Evolutionary conservation across 2,113 vertebrate species (phyloP).

Genomic region (Myanophis thanlyinensis): DNA sequence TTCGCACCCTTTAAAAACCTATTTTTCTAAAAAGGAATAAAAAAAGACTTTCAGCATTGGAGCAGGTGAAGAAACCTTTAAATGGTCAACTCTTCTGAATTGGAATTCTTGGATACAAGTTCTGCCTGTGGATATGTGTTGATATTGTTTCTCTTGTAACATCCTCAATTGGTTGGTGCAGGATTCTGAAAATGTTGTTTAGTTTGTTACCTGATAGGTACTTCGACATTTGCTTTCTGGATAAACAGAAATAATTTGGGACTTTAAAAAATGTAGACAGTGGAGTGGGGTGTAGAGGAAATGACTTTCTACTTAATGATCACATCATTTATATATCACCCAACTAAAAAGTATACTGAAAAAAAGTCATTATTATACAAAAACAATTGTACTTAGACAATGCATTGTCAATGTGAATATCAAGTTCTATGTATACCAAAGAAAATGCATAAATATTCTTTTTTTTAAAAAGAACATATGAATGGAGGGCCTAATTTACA

Average conservation of each 20-base stretch:
- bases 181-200: not conserved
- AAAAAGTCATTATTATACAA: too few relatives aligned
- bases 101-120: not conserved
- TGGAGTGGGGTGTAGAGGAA: too few relatives aligned
- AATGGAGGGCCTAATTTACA: not conserved
- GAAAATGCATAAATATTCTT: too few relatives aligned
- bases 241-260: not conserved
- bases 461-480: too few relatives aligned
- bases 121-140: not conserved
- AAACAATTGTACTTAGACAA: too few relatives aligned
- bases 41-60: not conserved
- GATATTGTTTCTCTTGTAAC: not conserved
- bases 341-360: too few relatives aligned
- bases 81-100: not conserved
- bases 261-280: not conserved
- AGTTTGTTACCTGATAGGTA: not conserved
- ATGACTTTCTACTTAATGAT: too few relatives aligned
- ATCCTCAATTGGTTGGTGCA: not conserved
- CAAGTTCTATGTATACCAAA: too few relatives aligned
- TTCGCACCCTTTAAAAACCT: not conserved
- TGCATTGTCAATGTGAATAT: too few relatives aligned
- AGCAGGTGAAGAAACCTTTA: not conserved
- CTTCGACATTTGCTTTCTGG: not conserved
- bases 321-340: too few relatives aligned
- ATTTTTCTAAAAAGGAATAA: not conserved